These are phyloP conservation scores for Colostygia pectinataria DNA, from an alignment of 2,888 invertebrate genomes.

Conservation along the genomic window DNA sequence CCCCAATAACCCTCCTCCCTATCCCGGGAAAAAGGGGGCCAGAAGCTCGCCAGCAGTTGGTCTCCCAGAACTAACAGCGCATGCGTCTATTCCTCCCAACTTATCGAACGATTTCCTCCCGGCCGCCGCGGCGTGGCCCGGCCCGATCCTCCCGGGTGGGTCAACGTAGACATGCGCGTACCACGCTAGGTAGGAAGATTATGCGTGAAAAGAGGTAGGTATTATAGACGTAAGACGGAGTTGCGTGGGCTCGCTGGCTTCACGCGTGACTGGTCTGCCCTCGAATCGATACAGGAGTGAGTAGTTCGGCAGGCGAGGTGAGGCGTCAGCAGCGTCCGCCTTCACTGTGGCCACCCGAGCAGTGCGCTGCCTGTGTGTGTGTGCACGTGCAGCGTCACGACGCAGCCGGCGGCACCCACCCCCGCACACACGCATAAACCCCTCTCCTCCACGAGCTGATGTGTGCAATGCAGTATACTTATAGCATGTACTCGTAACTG, in stretches of 20 bases:
- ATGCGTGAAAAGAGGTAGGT: conserved; percentile 30
- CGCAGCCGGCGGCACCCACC: conserved; percentile 40
- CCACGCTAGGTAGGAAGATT: conserved; percentile 33
- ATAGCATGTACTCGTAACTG: conserved; percentile 16
- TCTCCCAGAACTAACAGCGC: conserved; percentile 38
- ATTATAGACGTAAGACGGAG: conserved; percentile 53
- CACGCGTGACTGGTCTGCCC: conserved; percentile 24
- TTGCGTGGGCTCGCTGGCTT: conserved; percentile 44
- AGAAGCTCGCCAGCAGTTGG: conserved; percentile 39
- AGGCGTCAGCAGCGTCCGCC: conserved; percentile 5
- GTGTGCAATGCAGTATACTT: conserved; percentile 27
- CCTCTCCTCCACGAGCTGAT: conserved; percentile 39
- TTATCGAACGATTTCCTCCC: conserved; percentile 17
- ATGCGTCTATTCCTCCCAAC: conserved; percentile 1
- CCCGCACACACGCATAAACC: conserved; percentile 43
- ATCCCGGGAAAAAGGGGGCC: not conserved
- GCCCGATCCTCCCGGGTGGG: conserved; percentile 44
- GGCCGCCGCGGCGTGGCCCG: conserved; percentile 7
- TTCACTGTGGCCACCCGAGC: conserved; percentile 35
- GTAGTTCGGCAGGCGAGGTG: conserved; percentile 2
- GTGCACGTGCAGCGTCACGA: conserved; percentile 50
- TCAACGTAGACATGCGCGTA: conserved; percentile 69
- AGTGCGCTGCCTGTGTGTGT: conserved; percentile 3
- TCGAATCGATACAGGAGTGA: conserved; percentile 26
- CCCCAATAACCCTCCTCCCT: not conserved